phyloP scores from a whole-genome alignment of 2,797 vertebrate species.

The Anomalospiza imberbis region DNA sequence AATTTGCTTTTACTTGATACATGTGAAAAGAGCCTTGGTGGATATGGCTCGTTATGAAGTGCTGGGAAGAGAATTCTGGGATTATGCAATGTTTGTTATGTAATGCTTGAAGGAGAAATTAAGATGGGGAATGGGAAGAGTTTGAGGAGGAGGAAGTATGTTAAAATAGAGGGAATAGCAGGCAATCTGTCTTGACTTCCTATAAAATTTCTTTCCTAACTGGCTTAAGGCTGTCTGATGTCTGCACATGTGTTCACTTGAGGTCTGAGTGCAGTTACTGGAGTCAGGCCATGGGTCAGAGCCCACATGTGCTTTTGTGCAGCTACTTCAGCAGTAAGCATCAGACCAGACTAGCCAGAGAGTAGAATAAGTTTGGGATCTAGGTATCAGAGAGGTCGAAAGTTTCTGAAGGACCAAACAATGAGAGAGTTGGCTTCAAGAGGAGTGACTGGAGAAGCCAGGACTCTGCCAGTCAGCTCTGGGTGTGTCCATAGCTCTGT shows the following conservation, averaged over 20 bases:
- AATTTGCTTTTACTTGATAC: neutral
- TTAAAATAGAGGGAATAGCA: neutral
- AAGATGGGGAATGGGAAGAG: neutral
- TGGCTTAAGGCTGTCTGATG: neutral
- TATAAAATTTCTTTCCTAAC: neutral
- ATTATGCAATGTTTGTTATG: neutral
- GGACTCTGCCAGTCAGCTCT: neutral
- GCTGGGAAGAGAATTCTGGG: neutral
- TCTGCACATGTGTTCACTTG: neutral
- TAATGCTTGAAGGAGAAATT: neutral
- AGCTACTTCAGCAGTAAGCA: neutral
- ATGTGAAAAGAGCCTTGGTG: neutral
- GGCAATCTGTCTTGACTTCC: neutral
- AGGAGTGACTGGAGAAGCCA: neutral
- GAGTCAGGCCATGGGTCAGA: neutral
- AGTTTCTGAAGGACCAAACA: neutral
- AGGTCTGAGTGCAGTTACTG: neutral
- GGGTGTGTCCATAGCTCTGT: neutral
- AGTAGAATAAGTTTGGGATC: neutral
- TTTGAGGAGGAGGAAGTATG: neutral
- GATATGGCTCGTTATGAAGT: rapidly evolving
- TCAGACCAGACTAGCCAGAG: neutral
- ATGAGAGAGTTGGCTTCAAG: neutral
- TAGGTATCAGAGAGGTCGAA: neutral
- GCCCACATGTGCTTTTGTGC: rapidly evolving